Percentiles rank a stretch among this genome's conserved stretches.
Conservation (phyloP, 2,888 invertebrate species). For the Stictocephala bisonia region DNA sequence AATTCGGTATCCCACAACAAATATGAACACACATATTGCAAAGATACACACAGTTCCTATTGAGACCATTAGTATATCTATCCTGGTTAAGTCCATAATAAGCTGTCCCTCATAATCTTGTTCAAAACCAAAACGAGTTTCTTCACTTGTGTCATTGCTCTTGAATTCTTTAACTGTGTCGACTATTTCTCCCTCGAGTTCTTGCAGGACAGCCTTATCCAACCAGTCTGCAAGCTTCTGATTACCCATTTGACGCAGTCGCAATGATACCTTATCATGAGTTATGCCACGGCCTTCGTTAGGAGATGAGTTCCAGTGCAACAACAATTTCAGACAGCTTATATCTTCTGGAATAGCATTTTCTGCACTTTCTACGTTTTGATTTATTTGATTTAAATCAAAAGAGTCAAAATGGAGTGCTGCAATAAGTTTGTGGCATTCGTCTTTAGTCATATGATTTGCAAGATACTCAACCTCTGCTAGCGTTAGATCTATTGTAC, state of each 20-base stretch:
- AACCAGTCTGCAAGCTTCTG: constrained; percentile 6
- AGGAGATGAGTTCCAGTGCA: constrained; percentile 23
- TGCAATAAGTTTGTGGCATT: constrained; percentile 4
- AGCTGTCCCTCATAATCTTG: too few relatives aligned
- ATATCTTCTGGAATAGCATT: constrained; percentile 10
- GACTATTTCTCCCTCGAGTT: constrained; percentile 3
- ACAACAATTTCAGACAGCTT: constrained; percentile 10
- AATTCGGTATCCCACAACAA: too few relatives aligned
- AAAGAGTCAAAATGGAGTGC: constrained; percentile 10
- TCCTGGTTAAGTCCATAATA: too few relatives aligned
- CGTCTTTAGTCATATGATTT: constrained; percentile 18
- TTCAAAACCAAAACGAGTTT: too few relatives aligned
- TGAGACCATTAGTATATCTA: too few relatives aligned
- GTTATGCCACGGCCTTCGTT: constrained; percentile 2
- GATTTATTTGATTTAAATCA: neutral
- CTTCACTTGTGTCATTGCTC: too few relatives aligned
- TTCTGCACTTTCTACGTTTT: constrained; percentile 8
- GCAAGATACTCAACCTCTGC: constrained; percentile 1
- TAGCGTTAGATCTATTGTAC: constrained; percentile 15
- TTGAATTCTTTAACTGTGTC: neutral
- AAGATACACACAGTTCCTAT: too few relatives aligned
- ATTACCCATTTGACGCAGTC: constrained; percentile 6
- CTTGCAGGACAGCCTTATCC: constrained; percentile 4
- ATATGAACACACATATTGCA: too few relatives aligned
- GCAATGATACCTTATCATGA: constrained; percentile 10